These are phyloP conservation scores for Drosophila bocqueti DNA, from an alignment of 1,140 invertebrate genomes.

Conservation along the genomic window DNA sequence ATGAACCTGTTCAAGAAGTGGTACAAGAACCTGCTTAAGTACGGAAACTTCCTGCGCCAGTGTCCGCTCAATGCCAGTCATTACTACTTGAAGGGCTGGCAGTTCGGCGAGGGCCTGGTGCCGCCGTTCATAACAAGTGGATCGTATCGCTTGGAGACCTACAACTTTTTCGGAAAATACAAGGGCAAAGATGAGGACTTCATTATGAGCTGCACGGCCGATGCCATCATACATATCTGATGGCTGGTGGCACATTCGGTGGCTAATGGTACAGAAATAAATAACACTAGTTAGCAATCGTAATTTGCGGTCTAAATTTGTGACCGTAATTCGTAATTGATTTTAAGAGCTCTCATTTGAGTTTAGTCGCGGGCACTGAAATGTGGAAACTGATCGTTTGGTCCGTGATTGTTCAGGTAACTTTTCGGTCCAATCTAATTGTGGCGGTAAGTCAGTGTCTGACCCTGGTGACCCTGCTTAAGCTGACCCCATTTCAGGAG, in stretches of 20 bases:
- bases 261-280: slow-evolving; percentile 49
- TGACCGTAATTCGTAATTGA: slow-evolving; percentile 7
- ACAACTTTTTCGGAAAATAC: slow-evolving; percentile 56
- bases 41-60: slow-evolving; percentile 59
- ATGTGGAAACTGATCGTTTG: slow-evolving; percentile 38
- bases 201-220: slow-evolving; percentile 57
- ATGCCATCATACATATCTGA: slow-evolving; percentile 50
- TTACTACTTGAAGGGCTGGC: slow-evolving; percentile 53
- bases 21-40: slow-evolving; percentile 56
- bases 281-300: not conserved
- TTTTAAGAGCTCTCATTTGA: slow-evolving; percentile 24
- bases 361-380: slow-evolving; percentile 17
- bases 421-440: not conserved
- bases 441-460: slow-evolving; percentile 8
- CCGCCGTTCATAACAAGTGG: slow-evolving; percentile 53
- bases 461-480: not conserved
- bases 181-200: slow-evolving; percentile 48
- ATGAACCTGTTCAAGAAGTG: slow-evolving; percentile 64
- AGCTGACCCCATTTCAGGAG: slow-evolving; percentile 36
- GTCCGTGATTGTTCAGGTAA: not conserved
- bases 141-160: slow-evolving; percentile 55
- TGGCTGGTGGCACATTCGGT: not conserved
- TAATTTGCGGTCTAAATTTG: too few species aligned
- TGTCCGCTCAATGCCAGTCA: slow-evolving; percentile 44
- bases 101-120: slow-evolving; percentile 49